These are phyloP conservation scores for Proteles cristata DNA, from an alignment of 2,113 vertebrate genomes.

Conservation along the genomic window DNA sequence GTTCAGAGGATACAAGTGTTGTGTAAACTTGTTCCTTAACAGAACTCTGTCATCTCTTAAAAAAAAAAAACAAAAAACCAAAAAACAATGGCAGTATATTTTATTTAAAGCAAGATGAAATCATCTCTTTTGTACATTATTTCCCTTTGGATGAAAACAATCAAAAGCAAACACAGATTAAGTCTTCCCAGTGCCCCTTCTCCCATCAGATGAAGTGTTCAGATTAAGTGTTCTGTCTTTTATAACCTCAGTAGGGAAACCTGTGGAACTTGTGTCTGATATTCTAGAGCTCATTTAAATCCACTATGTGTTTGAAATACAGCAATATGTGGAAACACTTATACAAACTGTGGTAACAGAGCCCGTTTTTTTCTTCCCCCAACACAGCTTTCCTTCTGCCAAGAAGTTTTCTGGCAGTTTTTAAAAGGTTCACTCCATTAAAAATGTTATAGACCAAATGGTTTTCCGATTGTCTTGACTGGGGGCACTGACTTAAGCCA, in stretches of 20 bases:
- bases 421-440: slow-evolving; percentile 87
- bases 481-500: slow-evolving; percentile 79
- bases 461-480: slow-evolving; percentile 83
- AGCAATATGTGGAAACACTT: slow-evolving; percentile 87
- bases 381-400: slow-evolving; percentile 85
- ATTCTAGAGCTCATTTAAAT: slow-evolving; percentile 83
- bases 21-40: slow-evolving; percentile 76
- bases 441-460: slow-evolving; percentile 87
- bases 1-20: slow-evolving; percentile 77
- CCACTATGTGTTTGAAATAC: slow-evolving; percentile 84
- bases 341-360: slow-evolving; percentile 84
- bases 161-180: not conserved
- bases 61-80: slow-evolving; percentile 50
- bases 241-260: slow-evolving; percentile 80
- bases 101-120: slow-evolving; percentile 82
- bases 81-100: slow-evolving; percentile 74
- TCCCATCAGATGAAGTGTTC: slow-evolving; percentile 75
- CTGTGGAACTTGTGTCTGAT: slow-evolving; percentile 85
- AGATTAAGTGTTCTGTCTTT: slow-evolving; percentile 79
- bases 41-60: slow-evolving; percentile 77
- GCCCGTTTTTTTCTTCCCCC: slow-evolving; percentile 53
- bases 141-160: slow-evolving; percentile 77
- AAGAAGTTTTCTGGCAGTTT: slow-evolving; percentile 88
- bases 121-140: slow-evolving; percentile 79
- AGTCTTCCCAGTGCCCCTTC: slow-evolving; percentile 45